Percentiles rank a stretch among this genome's conserved stretches.
These are phyloP conservation scores for Apamea sordens DNA, from an alignment of 2,888 invertebrate species.

Conservation along the genomic window DNA sequence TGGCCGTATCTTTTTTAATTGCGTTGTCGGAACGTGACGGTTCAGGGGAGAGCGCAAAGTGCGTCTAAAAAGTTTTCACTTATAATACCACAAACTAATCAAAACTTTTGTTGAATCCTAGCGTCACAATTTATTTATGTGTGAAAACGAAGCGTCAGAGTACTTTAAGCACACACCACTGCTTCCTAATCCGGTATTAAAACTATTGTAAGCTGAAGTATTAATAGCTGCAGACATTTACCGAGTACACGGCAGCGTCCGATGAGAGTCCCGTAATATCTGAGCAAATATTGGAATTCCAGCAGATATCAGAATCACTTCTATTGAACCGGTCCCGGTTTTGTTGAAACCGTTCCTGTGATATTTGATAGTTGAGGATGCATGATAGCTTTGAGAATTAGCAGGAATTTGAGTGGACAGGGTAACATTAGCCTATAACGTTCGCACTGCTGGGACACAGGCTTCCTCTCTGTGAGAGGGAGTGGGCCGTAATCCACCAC, in stretches of 20 bases:
- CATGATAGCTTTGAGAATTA: conserved; percentile 24
- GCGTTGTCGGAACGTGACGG: no score
- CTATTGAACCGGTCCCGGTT: conserved; percentile 35
- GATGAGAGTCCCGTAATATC: conserved; percentile 53
- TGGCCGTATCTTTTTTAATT: no score
- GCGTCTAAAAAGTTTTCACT: no score
- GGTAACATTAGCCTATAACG: no score
- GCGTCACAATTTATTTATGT: not conserved
- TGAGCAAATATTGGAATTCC: conserved; percentile 57
- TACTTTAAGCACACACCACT: not conserved
- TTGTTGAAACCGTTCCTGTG: conserved; percentile 15
- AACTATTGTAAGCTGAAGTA: conserved; percentile 41
- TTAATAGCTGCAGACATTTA: conserved; percentile 46
- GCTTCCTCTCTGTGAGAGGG: no score
- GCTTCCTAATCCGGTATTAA: conserved; percentile 29
- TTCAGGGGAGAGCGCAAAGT: not conserved
- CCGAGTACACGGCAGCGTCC: conserved; percentile 23
- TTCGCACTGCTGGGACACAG: no score
- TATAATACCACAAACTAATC: not conserved
- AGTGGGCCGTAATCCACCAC: no score
- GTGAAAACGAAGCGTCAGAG: not conserved
- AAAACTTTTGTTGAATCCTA: not conserved
- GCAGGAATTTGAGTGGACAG: not conserved
- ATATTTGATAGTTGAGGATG: conserved; percentile 33
- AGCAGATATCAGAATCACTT: conserved; percentile 39